Base-by-base conservation (phyloP, 2,113 vertebrate species). In the Nerophis lumbriciformis region DNA sequence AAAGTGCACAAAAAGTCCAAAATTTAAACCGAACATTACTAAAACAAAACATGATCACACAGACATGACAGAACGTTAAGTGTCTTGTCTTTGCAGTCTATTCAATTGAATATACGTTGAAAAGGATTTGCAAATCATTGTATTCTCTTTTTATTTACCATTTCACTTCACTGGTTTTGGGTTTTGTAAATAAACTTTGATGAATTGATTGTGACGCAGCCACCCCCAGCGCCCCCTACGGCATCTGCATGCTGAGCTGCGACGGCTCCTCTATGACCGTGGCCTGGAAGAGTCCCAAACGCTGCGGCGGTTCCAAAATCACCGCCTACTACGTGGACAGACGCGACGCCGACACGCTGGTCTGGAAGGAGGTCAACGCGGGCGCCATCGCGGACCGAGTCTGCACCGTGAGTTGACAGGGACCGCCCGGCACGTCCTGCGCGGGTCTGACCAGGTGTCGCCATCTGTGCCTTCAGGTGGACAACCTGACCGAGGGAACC, bases 301-400 rank as follows among this genome's bases (percentile, higher is more conserved):
- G 88, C 86, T 92, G 92, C 0, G 97, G 97, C 0, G 97, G 96
- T 64, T 88, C 94, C 8, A 88, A 89, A 72, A 70, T 99, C 82
- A 91, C 87, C 9, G 94, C 94, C 4, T 99, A 98, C 68, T 99
- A 96, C 54, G 42, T 99, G 5, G 95, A 98, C 69, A 91, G 91
- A 78, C 85, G 94, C 0, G 88, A 97, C 58, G 92, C 90, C 0
- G 87, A 91, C 10, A 89, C 90, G 4, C 16, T 88, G 38, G 80
- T 85, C 59, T 99, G 97, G 97, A 92, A 94, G 35, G 97, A 97
- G 85, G 91, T 94, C 75, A 97, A 94, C 74, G 61, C 89, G 19
- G 67, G 70, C 0, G 89, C 84, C 1, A 35, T 94, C 65, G 82
- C 69, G 0, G 88, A 75, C 48, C 89, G 92, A 0, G 76, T 93